Evolutionary conservation across 2,888 invertebrate species (phyloP), one percentile per base, ranked within the genome.

Genomic region (Melipona beecheii): DNA sequence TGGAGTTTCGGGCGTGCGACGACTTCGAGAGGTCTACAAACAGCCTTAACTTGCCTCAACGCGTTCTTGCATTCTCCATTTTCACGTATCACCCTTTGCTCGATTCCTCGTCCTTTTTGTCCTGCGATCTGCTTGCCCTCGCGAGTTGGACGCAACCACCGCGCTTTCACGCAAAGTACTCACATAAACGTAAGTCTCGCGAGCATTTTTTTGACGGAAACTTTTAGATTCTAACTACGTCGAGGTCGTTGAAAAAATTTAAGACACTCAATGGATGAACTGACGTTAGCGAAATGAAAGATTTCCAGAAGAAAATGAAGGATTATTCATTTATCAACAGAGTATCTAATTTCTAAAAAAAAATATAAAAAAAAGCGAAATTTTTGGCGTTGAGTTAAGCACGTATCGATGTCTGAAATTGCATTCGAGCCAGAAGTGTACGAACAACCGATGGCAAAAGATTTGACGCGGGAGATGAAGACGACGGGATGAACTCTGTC

Each of bases 11-110:
- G 84, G 69, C 72, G 78, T 74, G 81, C 86, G 79, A 76, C 77
- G 68, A 84, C 87, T 88, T 89, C 43, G 85, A 88, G 88, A 89
- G 88, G 80, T 84, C 85, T 89, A 89, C 87, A 87, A 88, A 89
- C 89, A 89, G 84, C 75, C 85, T 71, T 11, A 13, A 75, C 79
- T 76, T 78, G 78, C 80, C 82, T 66, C 77, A 15, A 66, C 83
- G 83, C 74, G 85, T 71, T 62, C 80, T 71, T 49, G 50, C 69
- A 50, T 69, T 75, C 71, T 71, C 54, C 27, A 19, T 65, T 76
- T 52, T 65, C 66, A 54, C 75, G 75, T 27, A 56, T 72, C 77
- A n/a, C 76, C 50, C 36, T 43, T 43, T 36, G 49, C 65, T 43
- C 24, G 68, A 27, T 72, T 64, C 68, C n/a, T 31, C 21, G 24